phyloP scores from a whole-genome alignment of 2,797 vertebrate genomes.

The Hybognathus amarus region DNA sequence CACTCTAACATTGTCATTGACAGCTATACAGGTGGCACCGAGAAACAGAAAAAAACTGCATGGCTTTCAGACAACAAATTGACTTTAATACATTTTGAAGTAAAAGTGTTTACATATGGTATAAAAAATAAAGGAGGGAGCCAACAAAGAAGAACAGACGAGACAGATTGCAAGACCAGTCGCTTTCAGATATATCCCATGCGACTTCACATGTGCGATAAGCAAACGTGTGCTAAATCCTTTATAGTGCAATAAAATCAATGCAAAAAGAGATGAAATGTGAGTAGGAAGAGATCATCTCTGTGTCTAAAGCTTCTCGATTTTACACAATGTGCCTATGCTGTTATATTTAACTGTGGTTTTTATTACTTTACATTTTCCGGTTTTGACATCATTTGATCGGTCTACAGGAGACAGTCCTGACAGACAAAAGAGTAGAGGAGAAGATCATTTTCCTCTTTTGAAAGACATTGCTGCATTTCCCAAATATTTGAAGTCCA shows the following conservation, averaged over 20 bases:
- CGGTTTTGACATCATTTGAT: constrained; percentile 75
- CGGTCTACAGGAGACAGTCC: constrained; percentile 61
- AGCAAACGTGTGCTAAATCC: constrained; percentile 78
- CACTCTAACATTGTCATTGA: not conserved
- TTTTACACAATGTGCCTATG: constrained; percentile 59
- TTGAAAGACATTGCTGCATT: constrained; percentile 34
- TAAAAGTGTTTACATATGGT: constrained; percentile 98
- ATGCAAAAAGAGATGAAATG: constrained; percentile 78
- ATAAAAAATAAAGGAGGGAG: constrained; percentile 93
- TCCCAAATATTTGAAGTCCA: constrained; percentile 47
- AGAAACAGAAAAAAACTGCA: constrained; percentile 31
- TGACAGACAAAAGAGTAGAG: constrained; percentile 43
- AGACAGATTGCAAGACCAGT: constrained; percentile 78
- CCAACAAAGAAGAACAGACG: constrained; percentile 80
- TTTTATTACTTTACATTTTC: constrained; percentile 57
- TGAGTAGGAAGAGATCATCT: constrained; percentile 50
- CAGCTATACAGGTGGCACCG: not conserved
- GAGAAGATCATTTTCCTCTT: constrained; percentile 42
- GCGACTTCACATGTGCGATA: constrained; percentile 85
- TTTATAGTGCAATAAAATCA: constrained; percentile 87
- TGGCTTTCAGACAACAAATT: constrained; percentile 84
- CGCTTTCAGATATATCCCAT: constrained; percentile 77
- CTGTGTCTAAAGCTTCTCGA: constrained; percentile 58
- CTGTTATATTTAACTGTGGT: constrained; percentile 52
- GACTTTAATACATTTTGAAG: constrained; percentile 90